Conservation (phyloP, 2,113 vertebrate species). For the Centropristis striata region DNA sequence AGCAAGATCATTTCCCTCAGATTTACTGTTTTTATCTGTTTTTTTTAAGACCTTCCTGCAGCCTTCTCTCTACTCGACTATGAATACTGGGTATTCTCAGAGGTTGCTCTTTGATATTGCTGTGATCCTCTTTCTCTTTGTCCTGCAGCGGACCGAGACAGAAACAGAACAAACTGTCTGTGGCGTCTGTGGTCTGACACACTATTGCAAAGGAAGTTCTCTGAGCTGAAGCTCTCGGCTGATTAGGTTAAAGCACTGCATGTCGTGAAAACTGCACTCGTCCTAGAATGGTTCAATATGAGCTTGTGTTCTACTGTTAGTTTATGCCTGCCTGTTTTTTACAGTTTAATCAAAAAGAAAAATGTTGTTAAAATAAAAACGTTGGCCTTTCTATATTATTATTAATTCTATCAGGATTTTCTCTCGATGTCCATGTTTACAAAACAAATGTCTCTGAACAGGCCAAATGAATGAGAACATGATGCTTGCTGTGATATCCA, state of each 20-base stretch:
- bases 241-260: conserved; percentile 77
- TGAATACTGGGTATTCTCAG: conserved; percentile 78
- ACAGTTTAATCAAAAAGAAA: conserved; percentile 56
- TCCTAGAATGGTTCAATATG: conserved; percentile 75
- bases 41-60: no score
- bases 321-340: conserved; percentile 83
- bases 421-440: conserved; percentile 85
- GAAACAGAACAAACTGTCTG: no score
- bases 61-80: conserved; percentile 64
- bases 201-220: conserved; percentile 41
- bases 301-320: conserved; percentile 80
- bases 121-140: conserved; percentile 43
- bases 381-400: conserved; percentile 78
- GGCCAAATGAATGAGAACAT: conserved; percentile 80
- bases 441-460: conserved; percentile 64
- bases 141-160: conserved; percentile 33
- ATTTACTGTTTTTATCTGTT: no score
- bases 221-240: conserved; percentile 28
- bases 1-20: no score
- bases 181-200: conserved; percentile 26
- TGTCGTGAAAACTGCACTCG: conserved; percentile 81
- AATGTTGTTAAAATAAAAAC: conserved; percentile 47
- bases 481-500: conserved; percentile 62
- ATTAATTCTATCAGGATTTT: conserved; percentile 78
- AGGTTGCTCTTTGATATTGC: conserved; percentile 53